These are phyloP conservation scores for Ciconia boyciana DNA, from an alignment of 2,113 vertebrate species.

Conservation along the genomic window DNA sequence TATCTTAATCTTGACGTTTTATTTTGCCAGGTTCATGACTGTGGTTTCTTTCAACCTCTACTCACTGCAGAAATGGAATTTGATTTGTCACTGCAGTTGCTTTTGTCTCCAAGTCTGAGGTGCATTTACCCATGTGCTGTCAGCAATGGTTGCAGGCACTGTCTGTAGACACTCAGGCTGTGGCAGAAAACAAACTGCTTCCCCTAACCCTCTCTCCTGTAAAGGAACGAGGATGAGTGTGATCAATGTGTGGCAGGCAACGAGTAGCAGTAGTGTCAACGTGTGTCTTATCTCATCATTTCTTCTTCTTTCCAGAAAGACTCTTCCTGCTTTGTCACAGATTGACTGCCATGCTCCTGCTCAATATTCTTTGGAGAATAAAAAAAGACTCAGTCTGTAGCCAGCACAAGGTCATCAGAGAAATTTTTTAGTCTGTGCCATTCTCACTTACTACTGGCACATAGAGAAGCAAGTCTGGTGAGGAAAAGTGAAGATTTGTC, in stretches of 20 bases:
- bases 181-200: not conserved
- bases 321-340: not conserved
- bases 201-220: not conserved
- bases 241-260: not conserved
- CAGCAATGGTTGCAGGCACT: not conserved
- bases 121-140: not conserved
- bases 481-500: not conserved
- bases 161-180: not conserved
- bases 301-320: not conserved
- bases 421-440: not conserved
- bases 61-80: not conserved
- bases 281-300: not conserved
- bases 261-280: not conserved
- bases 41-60: not conserved
- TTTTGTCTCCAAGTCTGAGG: not conserved
- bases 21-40: not conserved
- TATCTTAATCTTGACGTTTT: not conserved
- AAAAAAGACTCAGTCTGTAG: not conserved
- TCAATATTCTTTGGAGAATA: not conserved
- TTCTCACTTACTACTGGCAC: not conserved
- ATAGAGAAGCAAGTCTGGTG: not conserved
- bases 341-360: not conserved
- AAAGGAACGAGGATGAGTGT: not conserved
- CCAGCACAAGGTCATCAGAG: not conserved
- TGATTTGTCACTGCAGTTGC: not conserved